A percentile compares a stretch with the other conserved stretches of the same genome.
Evolutionary conservation across 1,140 invertebrate species (phyloP).

Genomic region (Euschistus heros): DNA sequence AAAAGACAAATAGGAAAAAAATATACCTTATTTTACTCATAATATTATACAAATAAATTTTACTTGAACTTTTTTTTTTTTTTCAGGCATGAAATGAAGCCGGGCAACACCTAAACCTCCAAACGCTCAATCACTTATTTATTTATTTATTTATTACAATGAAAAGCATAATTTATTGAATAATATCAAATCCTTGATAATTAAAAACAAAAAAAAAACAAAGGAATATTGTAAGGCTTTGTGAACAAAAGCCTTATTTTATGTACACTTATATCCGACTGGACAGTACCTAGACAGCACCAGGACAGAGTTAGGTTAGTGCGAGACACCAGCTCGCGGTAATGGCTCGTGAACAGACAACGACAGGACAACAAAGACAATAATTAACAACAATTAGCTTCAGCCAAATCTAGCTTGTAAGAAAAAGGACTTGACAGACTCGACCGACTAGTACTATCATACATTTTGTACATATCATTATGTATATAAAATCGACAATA

Average conservation of each 20-base stretch:
- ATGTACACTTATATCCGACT: neutral
- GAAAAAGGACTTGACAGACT: neutral
- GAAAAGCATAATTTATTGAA: constrained; percentile 3
- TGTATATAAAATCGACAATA: too few relatives aligned
- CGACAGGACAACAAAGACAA: neutral
- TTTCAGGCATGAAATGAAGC: neutral
- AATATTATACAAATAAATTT: too few relatives aligned
- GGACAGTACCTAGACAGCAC: neutral
- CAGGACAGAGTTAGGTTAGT: constrained; percentile 8
- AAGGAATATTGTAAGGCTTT: neutral
- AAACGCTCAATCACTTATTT: neutral
- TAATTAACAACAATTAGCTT: neutral
- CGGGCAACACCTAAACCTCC: neutral
- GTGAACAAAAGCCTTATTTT: neutral
- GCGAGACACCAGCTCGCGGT: neutral
- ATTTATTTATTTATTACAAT: constrained; percentile 9
- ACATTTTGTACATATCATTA: too few relatives aligned
- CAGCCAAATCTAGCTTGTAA: constrained; percentile 4
- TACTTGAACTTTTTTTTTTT: neutral
- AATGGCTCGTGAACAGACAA: constrained; percentile 16
- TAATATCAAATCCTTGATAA: neutral
- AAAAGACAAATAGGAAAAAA: too few relatives aligned
- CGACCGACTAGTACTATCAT: neutral
- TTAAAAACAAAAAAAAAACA: neutral
- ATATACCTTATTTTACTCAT: too few relatives aligned